These are phyloP conservation scores for Ivindomyrus marchei DNA, from an alignment of 2,113 vertebrate species.

Conservation along the genomic window DNA sequence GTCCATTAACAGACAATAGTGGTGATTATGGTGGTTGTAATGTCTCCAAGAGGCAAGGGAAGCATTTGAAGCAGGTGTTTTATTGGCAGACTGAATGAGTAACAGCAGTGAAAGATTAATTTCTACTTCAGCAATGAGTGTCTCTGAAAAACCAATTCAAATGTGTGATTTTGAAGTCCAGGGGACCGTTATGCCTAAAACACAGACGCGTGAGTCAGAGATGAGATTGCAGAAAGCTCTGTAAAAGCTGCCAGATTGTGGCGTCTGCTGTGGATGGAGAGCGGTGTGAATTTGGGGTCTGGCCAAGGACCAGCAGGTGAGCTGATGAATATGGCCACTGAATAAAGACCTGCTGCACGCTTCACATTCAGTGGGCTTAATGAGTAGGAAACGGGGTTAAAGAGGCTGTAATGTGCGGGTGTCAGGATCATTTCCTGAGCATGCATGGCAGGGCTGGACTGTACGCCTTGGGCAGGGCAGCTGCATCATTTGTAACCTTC, in stretches of 20 bases:
- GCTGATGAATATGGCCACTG: constrained; percentile 1
- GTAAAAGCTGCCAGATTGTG: neutral
- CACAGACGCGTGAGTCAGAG: neutral
- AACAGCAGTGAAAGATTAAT: neutral
- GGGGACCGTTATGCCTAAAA: neutral
- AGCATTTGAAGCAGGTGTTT: neutral
- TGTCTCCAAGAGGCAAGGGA: neutral
- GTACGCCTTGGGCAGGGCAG: neutral
- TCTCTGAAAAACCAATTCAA: neutral
- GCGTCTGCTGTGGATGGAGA: constrained; percentile 4
- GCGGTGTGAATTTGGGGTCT: neutral
- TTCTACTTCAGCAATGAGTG: neutral
- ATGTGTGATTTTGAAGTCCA: neutral
- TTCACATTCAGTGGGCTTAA: constrained; percentile 8
- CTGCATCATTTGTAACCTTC: neutral
- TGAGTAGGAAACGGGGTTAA: constrained; percentile 16
- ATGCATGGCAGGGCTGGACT: neutral
- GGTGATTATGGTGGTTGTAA: neutral
- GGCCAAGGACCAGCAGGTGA: constrained; percentile 6
- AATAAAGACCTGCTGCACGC: constrained; percentile 7
- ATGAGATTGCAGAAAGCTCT: constrained; percentile 4
- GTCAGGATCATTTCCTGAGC: neutral
- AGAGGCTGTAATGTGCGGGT: neutral
- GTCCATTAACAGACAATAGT: neutral
- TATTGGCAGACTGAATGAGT: neutral